Evolutionary conservation across 1,140 invertebrate genomes (phyloP), one percentile per base, ranked within the genome.

Genomic region (Drosophila auraria): DNA sequence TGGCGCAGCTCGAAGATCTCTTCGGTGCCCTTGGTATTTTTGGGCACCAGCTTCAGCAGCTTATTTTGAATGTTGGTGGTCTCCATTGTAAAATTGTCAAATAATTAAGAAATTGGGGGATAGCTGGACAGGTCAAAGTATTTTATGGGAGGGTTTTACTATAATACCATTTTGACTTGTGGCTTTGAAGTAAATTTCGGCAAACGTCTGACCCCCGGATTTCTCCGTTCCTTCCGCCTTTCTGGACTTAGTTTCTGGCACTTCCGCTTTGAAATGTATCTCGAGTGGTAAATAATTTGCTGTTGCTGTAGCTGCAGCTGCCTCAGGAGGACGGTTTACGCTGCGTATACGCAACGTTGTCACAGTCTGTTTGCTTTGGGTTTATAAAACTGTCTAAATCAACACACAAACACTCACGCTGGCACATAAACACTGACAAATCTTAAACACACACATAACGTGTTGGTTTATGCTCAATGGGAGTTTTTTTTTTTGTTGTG

Each of bases 381-480:
- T 72, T 81, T 81, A 78, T 78, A 68, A 80, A 87, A 71, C 69
- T 87, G 76, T 83, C 61, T 73, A 73, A 73, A 58, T 27, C 44
- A 61, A 81, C 51, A 71, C 42, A 54, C 33, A 65, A 25, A 69
- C 56, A 51, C 36, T 50, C 62, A 77, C 45, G 50, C 53, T 9
- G 27, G 49, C 47, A 69, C 62, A 68, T 74, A 79, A 69, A 66
- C 64, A 63, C 60, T 54, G 45, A 73, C 56, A 73, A 73, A 87
- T 80, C 56, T 47, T 78, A n/a, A 59, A 77, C 78, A 62, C 60
- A 58, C 56, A 76, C 54, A 72, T 71, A 86, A 86, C 63, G 33
- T 76, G 74, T 86, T 86, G 61, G 74, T 82, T 86, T 86, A 86
- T 86, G 74, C 73, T 56, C 80, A 84, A 77, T 78, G 58, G 9